phyloP scores from a whole-genome alignment of 2,888 invertebrate species.

The Perithous albicinctus region DNA sequence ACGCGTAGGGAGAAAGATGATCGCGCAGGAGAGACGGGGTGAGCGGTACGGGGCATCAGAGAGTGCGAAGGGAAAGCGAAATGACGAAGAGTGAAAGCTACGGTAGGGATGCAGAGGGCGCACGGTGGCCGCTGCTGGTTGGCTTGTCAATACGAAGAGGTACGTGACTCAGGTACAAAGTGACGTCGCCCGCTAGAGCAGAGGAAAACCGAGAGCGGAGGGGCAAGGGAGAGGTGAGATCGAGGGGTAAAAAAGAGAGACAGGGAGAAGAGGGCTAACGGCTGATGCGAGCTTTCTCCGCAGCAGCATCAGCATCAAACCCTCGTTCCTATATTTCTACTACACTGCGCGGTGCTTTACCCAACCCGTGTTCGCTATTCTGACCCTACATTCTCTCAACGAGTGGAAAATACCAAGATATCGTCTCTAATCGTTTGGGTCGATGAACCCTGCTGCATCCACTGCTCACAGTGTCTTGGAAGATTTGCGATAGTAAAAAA shows the following conservation, averaged over 20 bases:
- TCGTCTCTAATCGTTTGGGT: slow-evolving; percentile 21
- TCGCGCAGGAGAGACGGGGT: slow-evolving; percentile 21
- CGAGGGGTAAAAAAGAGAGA: slow-evolving; percentile 28
- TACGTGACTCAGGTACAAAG: slow-evolving; percentile 83
- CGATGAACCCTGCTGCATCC: slow-evolving; percentile 17
- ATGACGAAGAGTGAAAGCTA: slow-evolving; percentile 67
- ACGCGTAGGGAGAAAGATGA: slow-evolving; percentile 7
- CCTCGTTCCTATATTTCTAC: slow-evolving; percentile 27
- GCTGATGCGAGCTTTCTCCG: slow-evolving; percentile 56
- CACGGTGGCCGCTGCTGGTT: slow-evolving; percentile 74
- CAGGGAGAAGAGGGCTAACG: slow-evolving; percentile 26
- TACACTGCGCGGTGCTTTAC: slow-evolving; percentile 7
- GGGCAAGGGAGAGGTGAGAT: slow-evolving; percentile 23
- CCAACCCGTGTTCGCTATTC: slow-evolving; percentile 31
- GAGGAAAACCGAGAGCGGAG: slow-evolving; percentile 50
- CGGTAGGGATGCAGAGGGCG: slow-evolving; percentile 58
- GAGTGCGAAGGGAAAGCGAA: slow-evolving; percentile 65
- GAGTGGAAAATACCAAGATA: slow-evolving; percentile 36
- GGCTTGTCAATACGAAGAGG: slow-evolving; percentile 83
- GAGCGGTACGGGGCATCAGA: slow-evolving; percentile 40
- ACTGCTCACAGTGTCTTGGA: not conserved
- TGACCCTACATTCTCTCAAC: slow-evolving; percentile 25
- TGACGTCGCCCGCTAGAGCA: slow-evolving; percentile 73
- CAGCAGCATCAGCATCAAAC: slow-evolving; percentile 38
- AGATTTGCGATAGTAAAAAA: not conserved